phyloP scores from a whole-genome alignment of 2,113 vertebrate genomes.

The Galemys pyrenaicus region DNA sequence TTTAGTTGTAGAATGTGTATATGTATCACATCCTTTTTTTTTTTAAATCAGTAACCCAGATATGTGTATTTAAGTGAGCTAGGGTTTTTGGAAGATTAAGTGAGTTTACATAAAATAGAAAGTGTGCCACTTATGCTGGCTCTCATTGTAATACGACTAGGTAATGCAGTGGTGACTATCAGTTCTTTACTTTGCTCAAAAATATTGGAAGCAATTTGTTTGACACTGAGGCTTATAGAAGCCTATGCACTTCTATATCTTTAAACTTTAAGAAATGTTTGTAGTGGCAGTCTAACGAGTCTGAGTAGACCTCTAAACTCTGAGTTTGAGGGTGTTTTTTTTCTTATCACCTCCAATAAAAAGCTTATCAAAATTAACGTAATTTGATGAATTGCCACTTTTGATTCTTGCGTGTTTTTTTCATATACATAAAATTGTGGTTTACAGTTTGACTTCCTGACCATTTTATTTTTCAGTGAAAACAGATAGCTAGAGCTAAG shows the following conservation, averaged over 20 bases:
- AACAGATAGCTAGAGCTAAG: background rate
- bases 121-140: background rate
- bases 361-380: constrained; percentile 1
- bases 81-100: constrained; percentile 2
- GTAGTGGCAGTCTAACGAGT: background rate
- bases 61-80: constrained; percentile 5
- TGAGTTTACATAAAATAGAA: background rate
- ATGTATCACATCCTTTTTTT: background rate
- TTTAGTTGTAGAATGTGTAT: background rate
- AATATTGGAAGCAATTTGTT: background rate
- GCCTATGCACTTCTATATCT: background rate
- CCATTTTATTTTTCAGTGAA: background rate
- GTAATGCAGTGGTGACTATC: background rate
- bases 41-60: background rate
- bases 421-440: background rate
- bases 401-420: constrained; percentile 19
- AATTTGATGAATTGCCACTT: constrained; percentile 37
- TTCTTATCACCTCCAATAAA: constrained; percentile 24
- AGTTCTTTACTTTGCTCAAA: background rate
- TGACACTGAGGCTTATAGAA: background rate
- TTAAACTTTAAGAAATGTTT: background rate
- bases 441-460: background rate
- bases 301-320: constrained; percentile 1
- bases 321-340: constrained; percentile 4
- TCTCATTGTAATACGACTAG: background rate